Base-by-base conservation (phyloP, 2,113 vertebrate genomes). In the Mungos mungo region DNA sequence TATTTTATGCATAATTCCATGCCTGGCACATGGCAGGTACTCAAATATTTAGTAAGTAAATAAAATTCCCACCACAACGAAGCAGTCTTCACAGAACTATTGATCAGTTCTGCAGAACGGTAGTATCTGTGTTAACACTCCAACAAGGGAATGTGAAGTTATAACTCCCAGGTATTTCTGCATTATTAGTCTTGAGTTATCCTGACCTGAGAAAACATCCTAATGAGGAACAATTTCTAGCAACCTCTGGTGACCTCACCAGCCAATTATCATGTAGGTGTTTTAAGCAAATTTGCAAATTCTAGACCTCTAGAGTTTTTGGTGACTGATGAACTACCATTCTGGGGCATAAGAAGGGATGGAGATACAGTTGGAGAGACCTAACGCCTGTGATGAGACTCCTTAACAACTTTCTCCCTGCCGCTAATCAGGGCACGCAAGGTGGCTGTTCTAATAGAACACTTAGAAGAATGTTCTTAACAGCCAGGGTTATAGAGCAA, bases 151-250 rank as follows among this genome's bases (percentile, higher is more conserved):
- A 80, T 72, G 45, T 23, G 33, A 13, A 86, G 92, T 74, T 76
- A 29, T 50, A 93, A 97, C 33, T 95, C 27, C 29, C 25, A 84
- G 45, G 66, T 72, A 85, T 86, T 92, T 95, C 66, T 97, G 1
- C 63, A 35, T 71, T 35, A 35, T 71, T 35, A 29, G 16, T 85
- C 27, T 85, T 95, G 71, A 54, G 50, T 35, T 76, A 74, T 1
- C 65, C 4, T 91, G 52, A 92, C 47, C 69, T 86, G 12, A 95
- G 82, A 69, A 96, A 82, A 68, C 71, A 27, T 81, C 8, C 52
- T 71, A 90, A 5, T 41, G 85, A 88, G 45, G 82, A 86, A 63
- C 0, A 80, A 38, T 41, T 66, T 86, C 41, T 85, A 76, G 11
- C 76, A 90, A 77, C 41, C 41, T 41, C 41, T 41, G 41, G 31